phyloP scores from a whole-genome alignment of 2,888 invertebrate species.

The Phlogophora meticulosa region DNA sequence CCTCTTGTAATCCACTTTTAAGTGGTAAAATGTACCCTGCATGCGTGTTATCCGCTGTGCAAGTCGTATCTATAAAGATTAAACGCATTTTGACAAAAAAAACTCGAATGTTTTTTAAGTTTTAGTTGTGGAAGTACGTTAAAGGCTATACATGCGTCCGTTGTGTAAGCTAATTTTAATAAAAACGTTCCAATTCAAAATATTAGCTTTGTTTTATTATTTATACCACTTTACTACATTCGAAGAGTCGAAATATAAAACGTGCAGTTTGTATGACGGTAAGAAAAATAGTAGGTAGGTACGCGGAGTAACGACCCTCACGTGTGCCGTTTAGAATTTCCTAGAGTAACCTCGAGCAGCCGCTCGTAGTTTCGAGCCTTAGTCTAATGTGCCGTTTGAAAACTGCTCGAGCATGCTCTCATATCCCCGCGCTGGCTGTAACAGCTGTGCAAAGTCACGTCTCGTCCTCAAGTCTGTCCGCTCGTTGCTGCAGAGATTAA shows the following conservation, averaged over 20 bases:
- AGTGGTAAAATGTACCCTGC: background rate
- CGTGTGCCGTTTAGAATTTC: too few relatives aligned
- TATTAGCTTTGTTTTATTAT: constrained; percentile 20
- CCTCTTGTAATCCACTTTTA: background rate
- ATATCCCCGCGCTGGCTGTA: too few relatives aligned
- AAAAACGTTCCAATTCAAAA: constrained; percentile 50
- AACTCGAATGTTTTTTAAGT: background rate
- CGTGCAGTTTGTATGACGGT: too few relatives aligned
- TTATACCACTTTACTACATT: background rate
- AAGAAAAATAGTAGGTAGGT: too few relatives aligned
- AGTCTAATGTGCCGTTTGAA: background rate
- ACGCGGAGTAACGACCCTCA: too few relatives aligned
- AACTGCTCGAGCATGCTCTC: too few relatives aligned
- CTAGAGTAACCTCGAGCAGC: background rate
- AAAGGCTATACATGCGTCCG: constrained; percentile 37
- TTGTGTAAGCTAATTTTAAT: constrained; percentile 47
- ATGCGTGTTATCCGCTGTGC: background rate
- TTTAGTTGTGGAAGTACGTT: constrained; percentile 10
- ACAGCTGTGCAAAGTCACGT: background rate
- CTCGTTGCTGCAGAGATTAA: too few relatives aligned
- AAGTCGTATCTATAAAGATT: background rate
- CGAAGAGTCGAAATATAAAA: too few relatives aligned
- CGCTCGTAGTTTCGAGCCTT: background rate
- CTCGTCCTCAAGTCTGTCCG: background rate
- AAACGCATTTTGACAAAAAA: background rate